Base-by-base conservation (phyloP, 1,140 invertebrate species). In the Ladona fulva region DNA sequence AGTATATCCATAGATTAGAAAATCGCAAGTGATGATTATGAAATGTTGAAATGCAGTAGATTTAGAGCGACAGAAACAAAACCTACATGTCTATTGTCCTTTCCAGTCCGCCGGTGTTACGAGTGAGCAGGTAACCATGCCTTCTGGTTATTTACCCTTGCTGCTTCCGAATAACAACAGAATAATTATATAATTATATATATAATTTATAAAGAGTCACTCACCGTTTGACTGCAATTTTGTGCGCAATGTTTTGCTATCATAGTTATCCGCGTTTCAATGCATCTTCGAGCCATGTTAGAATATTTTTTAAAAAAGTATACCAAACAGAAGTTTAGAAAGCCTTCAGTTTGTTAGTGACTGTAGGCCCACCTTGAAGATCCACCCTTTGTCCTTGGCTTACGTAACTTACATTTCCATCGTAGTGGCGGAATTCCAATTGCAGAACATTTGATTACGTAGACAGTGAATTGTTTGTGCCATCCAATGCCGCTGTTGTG, bases 51-150 rank as follows among this genome's bases (percentile, higher is more conserved):
- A 66, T 66, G 12, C 52, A 66, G 52, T 66, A 66, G 52, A 66
- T 66, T 66, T 66, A 66, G 52, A 66, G 52, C 52, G 52, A 66
- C 52, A 66, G 52, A 66, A 66, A 66, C 52, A 66, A 66, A 66
- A 66, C 52, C 74, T 75, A 25, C 74, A 75, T 75, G 74, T 42
- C 24, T 75, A 42, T 75, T 75, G 74, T 75, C 74, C 74, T 75
- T 75, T 75, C 1, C 74, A 75, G 74, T 75, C 74, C 24, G 74
- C 74, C 74, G 24, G 74, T 25, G 29, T 75, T 25, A 16, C 74
- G 24, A 19, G 24, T 25, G 74, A 75, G 74, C 74, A 75, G 74
- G 74, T 75, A 75, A 66, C 52, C 52, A 66, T 66, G 14, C 14
- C 52, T 66, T 66, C 52, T 66, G 52, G 52, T 66, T 66, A 16